Conservation (phyloP, 1,140 invertebrate genomes). For the Carposina sasakii region DNA sequence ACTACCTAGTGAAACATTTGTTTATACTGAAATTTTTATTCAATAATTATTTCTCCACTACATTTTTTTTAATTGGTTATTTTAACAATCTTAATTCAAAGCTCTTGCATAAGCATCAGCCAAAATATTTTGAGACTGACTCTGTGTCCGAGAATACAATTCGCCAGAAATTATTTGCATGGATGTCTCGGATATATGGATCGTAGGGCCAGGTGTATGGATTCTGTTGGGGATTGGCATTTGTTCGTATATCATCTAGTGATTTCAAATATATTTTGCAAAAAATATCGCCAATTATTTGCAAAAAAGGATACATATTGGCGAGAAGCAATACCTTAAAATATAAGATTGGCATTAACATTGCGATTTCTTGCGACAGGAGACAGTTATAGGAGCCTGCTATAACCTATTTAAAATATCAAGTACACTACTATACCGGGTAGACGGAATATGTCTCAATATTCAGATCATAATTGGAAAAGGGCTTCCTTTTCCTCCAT, state of each 20-base stretch:
- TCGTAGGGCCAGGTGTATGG: constrained; percentile 5
- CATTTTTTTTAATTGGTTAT: constrained; percentile 8
- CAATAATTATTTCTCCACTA: constrained; percentile 6
- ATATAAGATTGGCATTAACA: constrained; percentile 19
- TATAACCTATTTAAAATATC: too few relatives aligned
- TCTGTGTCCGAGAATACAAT: constrained; percentile 8
- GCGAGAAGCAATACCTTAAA: constrained; percentile 18
- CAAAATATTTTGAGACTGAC: constrained; percentile 10
- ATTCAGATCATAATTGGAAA: too few relatives aligned
- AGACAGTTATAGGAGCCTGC: constrained; percentile 15
- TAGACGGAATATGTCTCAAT: too few relatives aligned
- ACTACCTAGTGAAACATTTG: constrained; percentile 13
- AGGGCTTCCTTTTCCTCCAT: too few relatives aligned
- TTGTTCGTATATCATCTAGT: constrained; percentile 17
- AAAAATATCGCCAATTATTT: constrained; percentile 17
- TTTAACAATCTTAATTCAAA: constrained; percentile 7
- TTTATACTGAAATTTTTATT: constrained; percentile 10
- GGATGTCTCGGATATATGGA: constrained; percentile 1
- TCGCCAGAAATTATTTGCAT: too few relatives aligned
- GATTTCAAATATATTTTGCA: constrained; percentile 20
- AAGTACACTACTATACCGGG: too few relatives aligned
- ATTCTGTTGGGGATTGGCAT: constrained; percentile 12
- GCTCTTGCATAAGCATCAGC: constrained; percentile 12
- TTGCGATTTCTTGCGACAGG: constrained; percentile 21
- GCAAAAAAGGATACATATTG: constrained; percentile 19